Evolutionary conservation across 2,797 vertebrate species (phyloP), one percentile per base, ranked within the genome.

Genomic region (Ciconia nigra): DNA sequence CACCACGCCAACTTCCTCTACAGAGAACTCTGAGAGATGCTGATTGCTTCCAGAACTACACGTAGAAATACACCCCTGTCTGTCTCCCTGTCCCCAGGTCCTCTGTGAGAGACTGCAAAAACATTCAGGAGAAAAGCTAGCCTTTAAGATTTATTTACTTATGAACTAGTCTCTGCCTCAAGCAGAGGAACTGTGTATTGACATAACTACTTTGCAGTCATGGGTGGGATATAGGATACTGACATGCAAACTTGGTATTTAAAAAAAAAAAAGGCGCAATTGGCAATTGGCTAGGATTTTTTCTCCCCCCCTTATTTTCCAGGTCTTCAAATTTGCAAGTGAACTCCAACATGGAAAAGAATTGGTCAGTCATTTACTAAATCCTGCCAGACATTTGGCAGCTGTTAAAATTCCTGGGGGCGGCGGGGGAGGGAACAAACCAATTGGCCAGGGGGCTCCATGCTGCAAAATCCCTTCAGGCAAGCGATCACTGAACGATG

Each of bases 341-440:
- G 1, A 98, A 94, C 44, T 97, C 81, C 84, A 93, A 95, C 86
- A 91, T 37, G 59, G 77, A 94, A 90, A 92, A 94, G 87, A 96
- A 82, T 8, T 74, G 94, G 93, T 90, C 94, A 78, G 93, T 71
- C 93, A 81, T 94, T 91, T 95, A 92, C 59, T 80, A 96, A 90
- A 95, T 83, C 93, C 86, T 97, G 95, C 95, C 96, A 98, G 96
- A 97, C 93, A 94, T 96, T 96, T 95, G 89, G 96, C 97, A 98
- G 97, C 97, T 98, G 97, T 95, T 93, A 95, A 93, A 92, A 97
- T 96, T 97, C 96, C 96, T 95, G 39, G 65, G 77, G 92, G 35
- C 0, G 21, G 79, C 0, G 24, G 78, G 46, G 84, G 58, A 46
- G 62, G 28, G 63, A 83, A 89, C 33, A 96, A 95, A 94, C 76